Evolutionary conservation across 2,797 vertebrate species (phyloP), one percentile per base, ranked within the genome.

Genomic region (Danionella dracula): DNA sequence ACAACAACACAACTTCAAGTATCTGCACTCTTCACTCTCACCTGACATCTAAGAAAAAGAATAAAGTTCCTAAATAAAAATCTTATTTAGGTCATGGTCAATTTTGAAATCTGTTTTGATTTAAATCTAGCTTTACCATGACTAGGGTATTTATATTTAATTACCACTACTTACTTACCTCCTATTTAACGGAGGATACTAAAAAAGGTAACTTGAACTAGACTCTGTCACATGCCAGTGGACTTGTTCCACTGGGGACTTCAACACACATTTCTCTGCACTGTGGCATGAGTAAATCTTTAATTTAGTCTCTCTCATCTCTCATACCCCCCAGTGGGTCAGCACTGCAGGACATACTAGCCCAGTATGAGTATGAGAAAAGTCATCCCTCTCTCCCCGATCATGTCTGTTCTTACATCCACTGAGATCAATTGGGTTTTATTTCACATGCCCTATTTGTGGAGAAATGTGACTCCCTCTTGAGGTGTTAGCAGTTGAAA

Each of bases 291-390:
- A 48, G 62, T 59, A 66, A 59, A 60, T 46, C 48, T 40, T 59
- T 71, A 71, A 61, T 61, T 59, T 46, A 66, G 49, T 66, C 56
- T 66, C n/a, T 41, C 69, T 66, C 42, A 48, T 66, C 49, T 65
- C 20, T 8, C 9, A 4, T 1, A 15, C 68, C 44, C 51, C 60
- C 51, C 42, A 48, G 55, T 71, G 56, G 56, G 64, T 58, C 48
- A 71, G 31, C 11, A 8, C 19, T 19, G 42, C 20, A 57, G 31
- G 31, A 38, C 45, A 13, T 45, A 48, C 23, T 49, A 15, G 9
- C 10, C 55, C 16, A 49, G 35, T 42, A 44, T 21, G 49, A 10
- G 49, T 13, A 62, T 42, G 55, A 60, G 41, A 63, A 31, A 41
- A 63, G 37, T 41, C 48, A 42, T 65, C 50, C 15, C 16, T 23